phyloP scores from a whole-genome alignment of 1,140 invertebrate genomes.

The Drosophila nikananu region DNA sequence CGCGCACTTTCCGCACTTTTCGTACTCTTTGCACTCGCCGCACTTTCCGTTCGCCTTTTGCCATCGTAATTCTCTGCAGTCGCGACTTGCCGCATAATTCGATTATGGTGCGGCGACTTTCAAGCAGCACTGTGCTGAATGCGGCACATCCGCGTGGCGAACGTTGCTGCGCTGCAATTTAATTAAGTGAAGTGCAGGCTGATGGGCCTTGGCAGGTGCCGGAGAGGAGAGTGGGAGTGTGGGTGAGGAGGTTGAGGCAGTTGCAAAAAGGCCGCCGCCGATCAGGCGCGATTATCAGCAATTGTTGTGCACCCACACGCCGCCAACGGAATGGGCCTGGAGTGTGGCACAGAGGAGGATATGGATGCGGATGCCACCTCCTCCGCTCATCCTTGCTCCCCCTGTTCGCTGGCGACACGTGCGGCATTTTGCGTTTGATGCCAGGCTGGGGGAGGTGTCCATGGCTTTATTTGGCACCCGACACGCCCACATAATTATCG shows the following conservation, averaged over 20 bases:
- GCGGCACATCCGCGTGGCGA: slow-evolving; percentile 67
- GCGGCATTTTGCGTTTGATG: slow-evolving; percentile 72
- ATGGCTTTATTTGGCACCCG: slow-evolving; percentile 46
- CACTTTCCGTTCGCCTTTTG: slow-evolving; percentile 49
- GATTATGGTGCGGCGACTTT: slow-evolving; percentile 79
- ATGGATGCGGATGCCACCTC: slow-evolving; percentile 9
- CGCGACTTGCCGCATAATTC: slow-evolving; percentile 76
- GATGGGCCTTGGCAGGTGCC: slow-evolving; percentile 41
- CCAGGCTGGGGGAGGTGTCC: slow-evolving; percentile 10
- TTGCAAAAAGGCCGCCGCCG: slow-evolving; percentile 69
- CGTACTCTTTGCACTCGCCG: slow-evolving; percentile 17
- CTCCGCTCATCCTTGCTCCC: slow-evolving; percentile 5
- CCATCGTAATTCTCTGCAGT: slow-evolving; percentile 75
- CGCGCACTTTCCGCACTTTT: slow-evolving; percentile 1
- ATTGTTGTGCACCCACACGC: slow-evolving; percentile 56
- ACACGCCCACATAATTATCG: slow-evolving; percentile 78
- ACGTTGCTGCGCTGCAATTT: slow-evolving; percentile 77
- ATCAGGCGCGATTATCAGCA: slow-evolving; percentile 77
- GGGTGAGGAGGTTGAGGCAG: slow-evolving; percentile 19
- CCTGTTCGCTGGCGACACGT: slow-evolving; percentile 51
- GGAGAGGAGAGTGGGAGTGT: neutral
- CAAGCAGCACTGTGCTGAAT: slow-evolving; percentile 50
- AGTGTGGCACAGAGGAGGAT: slow-evolving; percentile 23
- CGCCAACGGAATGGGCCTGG: slow-evolving; percentile 15
- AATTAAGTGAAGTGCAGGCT: slow-evolving; percentile 79